These are phyloP conservation scores for Agrochola macilenta DNA, from an alignment of 2,888 invertebrate species.

Conservation along the genomic window DNA sequence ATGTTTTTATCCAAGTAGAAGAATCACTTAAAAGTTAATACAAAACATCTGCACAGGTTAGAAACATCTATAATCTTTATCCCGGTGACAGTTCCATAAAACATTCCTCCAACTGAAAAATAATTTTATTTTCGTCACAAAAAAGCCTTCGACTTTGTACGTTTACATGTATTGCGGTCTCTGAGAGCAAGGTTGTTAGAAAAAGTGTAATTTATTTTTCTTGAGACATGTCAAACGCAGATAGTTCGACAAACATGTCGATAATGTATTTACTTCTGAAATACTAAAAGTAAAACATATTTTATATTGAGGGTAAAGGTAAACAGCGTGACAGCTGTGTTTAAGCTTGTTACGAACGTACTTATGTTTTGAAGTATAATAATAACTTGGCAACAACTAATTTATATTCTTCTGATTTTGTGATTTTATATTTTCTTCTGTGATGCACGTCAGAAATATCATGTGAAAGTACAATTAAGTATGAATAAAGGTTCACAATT, in stretches of 20 bases:
- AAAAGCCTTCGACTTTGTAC: constrained; percentile 30
- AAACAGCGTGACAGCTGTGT: constrained; percentile 8
- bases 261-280: constrained; percentile 47
- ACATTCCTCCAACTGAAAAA: constrained; percentile 20
- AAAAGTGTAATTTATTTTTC: constrained; percentile 63
- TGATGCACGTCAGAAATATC: not conserved
- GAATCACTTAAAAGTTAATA: constrained; percentile 22
- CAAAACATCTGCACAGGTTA: not conserved
- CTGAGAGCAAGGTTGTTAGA: constrained; percentile 31
- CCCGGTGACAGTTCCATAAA: constrained; percentile 18
- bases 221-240: constrained; percentile 58
- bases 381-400: not conserved
- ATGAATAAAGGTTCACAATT: constrained; percentile 38
- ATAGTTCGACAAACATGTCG: constrained; percentile 54
- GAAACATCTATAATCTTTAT: constrained; percentile 15
- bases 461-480: constrained; percentile 15
- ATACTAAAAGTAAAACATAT: constrained; percentile 31
- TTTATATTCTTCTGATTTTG: not conserved
- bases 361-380: constrained; percentile 7
- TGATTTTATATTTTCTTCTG: not conserved
- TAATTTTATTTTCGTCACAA: constrained; percentile 45
- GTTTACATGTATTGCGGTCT: constrained; percentile 21
- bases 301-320: constrained; percentile 18
- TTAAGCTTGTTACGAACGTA: not conserved
- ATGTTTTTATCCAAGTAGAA: not conserved